Conservation (phyloP, 2,888 invertebrate species). For the Halictus quadricinctus region DNA sequence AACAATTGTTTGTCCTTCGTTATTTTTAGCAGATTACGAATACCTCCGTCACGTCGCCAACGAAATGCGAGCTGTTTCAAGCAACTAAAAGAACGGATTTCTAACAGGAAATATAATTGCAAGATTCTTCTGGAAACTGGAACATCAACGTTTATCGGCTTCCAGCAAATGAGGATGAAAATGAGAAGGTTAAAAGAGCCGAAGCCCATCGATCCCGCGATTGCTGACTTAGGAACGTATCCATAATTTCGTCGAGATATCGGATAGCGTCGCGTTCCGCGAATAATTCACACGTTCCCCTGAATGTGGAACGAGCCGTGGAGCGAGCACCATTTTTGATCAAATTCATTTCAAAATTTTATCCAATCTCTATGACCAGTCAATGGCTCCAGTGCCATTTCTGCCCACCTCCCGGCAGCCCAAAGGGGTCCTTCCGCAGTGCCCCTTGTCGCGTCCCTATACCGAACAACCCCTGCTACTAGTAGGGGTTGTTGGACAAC, state of each 20-base stretch:
- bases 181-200: not conserved
- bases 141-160: not conserved
- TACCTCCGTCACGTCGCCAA: no score
- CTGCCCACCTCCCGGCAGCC: slow-evolving; percentile 61
- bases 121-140: not conserved
- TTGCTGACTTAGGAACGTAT: not conserved
- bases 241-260: not conserved
- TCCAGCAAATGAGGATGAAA: not conserved
- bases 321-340: slow-evolving; percentile 8
- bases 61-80: no score
- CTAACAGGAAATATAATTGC: not conserved
- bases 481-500: slow-evolving; percentile 68
- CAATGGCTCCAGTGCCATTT: slow-evolving; percentile 53
- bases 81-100: not conserved
- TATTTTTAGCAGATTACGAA: not conserved
- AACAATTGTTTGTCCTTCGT: no score
- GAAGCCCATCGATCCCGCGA: not conserved
- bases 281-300: slow-evolving; percentile 23
- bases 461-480: slow-evolving; percentile 50
- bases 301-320: not conserved
- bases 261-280: not conserved
- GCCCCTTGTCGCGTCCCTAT: slow-evolving; percentile 49
- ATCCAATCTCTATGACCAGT: slow-evolving; percentile 16
- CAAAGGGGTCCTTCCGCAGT: slow-evolving; percentile 10
- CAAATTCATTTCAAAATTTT: slow-evolving; percentile 44